phyloP scores from a whole-genome alignment of 1,140 invertebrate genomes.

The Trichonephila clavipes region DNA sequence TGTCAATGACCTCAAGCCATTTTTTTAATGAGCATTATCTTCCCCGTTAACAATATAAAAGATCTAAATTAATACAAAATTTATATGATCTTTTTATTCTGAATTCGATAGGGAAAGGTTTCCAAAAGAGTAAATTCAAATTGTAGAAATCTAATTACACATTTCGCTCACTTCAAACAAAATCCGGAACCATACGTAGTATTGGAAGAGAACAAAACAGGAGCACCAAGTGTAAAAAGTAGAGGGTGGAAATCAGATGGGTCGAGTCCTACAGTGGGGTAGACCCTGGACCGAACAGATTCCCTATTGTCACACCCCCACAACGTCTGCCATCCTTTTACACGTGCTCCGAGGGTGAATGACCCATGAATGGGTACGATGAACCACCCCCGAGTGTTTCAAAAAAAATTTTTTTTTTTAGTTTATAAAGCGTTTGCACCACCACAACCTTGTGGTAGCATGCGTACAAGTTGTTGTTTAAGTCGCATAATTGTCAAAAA shows the following conservation, averaged over 20 bases:
- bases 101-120: background rate
- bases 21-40: background rate
- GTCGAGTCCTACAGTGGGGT: slow-evolving; percentile 37
- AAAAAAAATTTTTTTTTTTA: slow-evolving; percentile 31
- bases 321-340: slow-evolving; percentile 72
- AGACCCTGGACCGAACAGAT: slow-evolving; percentile 56
- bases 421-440: slow-evolving; percentile 49
- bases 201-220: background rate
- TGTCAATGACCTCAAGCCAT: background rate
- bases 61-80: background rate
- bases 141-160: background rate
- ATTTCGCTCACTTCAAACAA: slow-evolving; percentile 40
- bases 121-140: background rate
- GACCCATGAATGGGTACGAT: slow-evolving; percentile 61
- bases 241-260: slow-evolving; percentile 48
- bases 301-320: slow-evolving; percentile 72
- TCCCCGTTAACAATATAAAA: background rate
- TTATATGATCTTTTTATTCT: too few species aligned
- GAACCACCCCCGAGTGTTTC: slow-evolving; percentile 61
- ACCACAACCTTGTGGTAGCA: slow-evolving; percentile 16
- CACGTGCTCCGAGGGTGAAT: slow-evolving; percentile 68
- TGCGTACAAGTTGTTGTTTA: slow-evolving; percentile 11
- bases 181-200: slow-evolving; percentile 1
- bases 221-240: background rate
- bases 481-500: background rate